A percentile compares a stretch with the other conserved stretches of the same genome.
Conservation (phyloP, 1,140 invertebrate species). For the Philopotamus ludificatus region DNA sequence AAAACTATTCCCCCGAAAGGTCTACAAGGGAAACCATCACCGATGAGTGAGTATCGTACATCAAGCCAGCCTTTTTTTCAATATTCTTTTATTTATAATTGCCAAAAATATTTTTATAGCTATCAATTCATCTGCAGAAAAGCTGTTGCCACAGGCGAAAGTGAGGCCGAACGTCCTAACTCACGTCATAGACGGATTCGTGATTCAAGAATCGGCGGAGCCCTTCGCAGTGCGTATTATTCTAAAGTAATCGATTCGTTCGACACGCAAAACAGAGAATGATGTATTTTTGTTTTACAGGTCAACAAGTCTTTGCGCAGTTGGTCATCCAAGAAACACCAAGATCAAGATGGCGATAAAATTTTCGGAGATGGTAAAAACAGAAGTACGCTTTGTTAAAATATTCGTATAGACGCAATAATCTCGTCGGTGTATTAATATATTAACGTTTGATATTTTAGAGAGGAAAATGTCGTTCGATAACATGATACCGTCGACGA, state of each 20-base stretch:
- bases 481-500: constrained; percentile 15
- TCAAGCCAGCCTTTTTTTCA: constrained; percentile 6
- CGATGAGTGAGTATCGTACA: constrained; percentile 5
- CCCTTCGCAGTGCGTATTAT: constrained; percentile 78
- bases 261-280: too few relatives aligned
- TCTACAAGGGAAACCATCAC: constrained; percentile 4
- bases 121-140: constrained; percentile 53
- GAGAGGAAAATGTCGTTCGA: constrained; percentile 20
- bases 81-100: background rate
- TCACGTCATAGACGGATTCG: constrained; percentile 95
- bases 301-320: constrained; percentile 45
- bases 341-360: constrained; percentile 55
- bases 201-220: constrained; percentile 90
- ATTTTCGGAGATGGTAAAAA: constrained; percentile 11
- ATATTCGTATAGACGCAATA: background rate
- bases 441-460: constrained; percentile 1
- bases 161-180: constrained; percentile 95
- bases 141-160: constrained; percentile 84
- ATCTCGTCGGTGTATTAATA: too few relatives aligned
- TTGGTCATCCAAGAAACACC: constrained; percentile 53
- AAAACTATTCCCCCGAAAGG: constrained; percentile 7
- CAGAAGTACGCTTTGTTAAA: constrained; percentile 8
- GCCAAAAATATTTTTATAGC: constrained; percentile 24
- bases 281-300: constrained; percentile 50
- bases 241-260: background rate